These are phyloP conservation scores for Pecten maximus DNA, from an alignment of 2,888 invertebrate genomes.

Conservation along the genomic window DNA sequence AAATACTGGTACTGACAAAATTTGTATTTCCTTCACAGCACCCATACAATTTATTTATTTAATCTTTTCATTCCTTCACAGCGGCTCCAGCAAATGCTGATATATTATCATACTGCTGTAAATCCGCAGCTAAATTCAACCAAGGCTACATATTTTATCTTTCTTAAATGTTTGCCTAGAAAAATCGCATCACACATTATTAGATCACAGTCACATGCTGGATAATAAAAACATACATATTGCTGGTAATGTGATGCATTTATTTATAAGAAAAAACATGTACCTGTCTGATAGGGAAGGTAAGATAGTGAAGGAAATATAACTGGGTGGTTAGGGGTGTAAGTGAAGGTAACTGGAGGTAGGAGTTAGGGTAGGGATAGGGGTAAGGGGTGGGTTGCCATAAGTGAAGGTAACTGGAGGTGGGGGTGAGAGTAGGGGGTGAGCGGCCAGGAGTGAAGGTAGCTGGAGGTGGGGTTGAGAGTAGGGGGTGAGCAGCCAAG, in stretches of 20 bases:
- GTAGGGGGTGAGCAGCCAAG: too few species aligned
- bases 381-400: not conserved
- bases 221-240: too few species aligned
- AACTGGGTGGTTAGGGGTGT: too few species aligned
- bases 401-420: not conserved
- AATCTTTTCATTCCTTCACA: not conserved
- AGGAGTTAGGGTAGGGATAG: not conserved
- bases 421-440: too few species aligned
- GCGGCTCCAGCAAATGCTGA: not conserved
- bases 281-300: too few species aligned
- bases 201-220: too few species aligned
- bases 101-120: not conserved
- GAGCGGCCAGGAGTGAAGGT: too few species aligned
- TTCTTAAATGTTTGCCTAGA: not conserved
- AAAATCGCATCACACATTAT: too few species aligned
- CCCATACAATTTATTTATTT: slow-evolving; percentile 5
- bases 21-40: not conserved
- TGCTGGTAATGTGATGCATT: too few species aligned
- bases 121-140: not conserved
- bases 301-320: too few species aligned
- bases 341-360: not conserved
- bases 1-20: not conserved
- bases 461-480: too few species aligned
- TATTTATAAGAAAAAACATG: too few species aligned
- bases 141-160: not conserved